A percentile compares a stretch with the other conserved stretches of the same genome.
phyloP scores from a whole-genome alignment of 2,797 vertebrate genomes.

The Acrocephalus scirpaceus region DNA sequence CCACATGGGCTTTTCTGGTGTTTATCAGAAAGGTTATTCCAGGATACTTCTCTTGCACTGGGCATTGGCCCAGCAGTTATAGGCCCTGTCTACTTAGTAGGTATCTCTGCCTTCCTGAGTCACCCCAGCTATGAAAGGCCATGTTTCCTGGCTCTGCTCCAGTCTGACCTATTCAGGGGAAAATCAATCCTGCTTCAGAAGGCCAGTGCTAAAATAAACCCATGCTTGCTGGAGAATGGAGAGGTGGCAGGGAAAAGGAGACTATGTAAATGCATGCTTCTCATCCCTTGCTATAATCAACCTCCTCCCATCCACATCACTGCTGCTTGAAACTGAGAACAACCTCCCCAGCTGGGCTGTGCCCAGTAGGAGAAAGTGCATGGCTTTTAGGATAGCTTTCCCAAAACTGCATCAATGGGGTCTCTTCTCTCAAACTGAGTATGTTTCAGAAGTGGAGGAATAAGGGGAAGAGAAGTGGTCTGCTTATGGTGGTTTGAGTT shows the following conservation, averaged over 20 bases:
- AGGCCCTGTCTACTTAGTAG: background rate
- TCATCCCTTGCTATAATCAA: background rate
- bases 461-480: background rate
- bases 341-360: background rate
- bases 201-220: constrained; percentile 71
- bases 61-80: background rate
- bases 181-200: constrained; percentile 65
- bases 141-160: constrained; percentile 16
- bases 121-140: constrained; percentile 22
- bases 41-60: background rate
- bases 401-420: background rate
- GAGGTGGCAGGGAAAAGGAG: background rate
- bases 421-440: background rate
- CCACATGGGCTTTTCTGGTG: background rate
- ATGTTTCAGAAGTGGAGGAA: background rate
- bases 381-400: background rate
- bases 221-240: background rate
- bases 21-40: constrained; percentile 56
- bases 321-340: background rate
- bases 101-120: constrained; percentile 40
- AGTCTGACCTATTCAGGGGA: constrained; percentile 58
- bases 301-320: background rate
- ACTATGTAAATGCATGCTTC: background rate
- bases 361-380: constrained; percentile 52
- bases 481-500: fast-evolving